Percentiles rank a stretch among this genome's conserved stretches.
phyloP scores from a whole-genome alignment of 2,113 vertebrate species.

The Accipiter cooperii region DNA sequence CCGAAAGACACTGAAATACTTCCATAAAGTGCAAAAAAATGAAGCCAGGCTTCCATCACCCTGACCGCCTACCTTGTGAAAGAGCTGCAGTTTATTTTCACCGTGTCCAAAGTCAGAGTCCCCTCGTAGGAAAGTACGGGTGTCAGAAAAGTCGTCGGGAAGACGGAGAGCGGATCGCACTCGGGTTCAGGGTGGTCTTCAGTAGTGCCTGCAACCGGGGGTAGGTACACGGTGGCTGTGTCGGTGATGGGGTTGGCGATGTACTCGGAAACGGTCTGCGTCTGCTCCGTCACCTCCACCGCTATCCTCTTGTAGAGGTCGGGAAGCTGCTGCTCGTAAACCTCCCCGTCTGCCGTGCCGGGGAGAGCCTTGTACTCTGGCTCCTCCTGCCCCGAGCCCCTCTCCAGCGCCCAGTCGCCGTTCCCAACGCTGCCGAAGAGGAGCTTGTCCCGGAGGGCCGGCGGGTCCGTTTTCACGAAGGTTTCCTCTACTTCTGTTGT shows the following conservation, averaged over 20 bases:
- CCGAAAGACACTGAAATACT: neutral
- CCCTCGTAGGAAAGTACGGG: neutral
- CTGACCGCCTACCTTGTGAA: neutral
- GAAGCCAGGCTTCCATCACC: rapidly evolving
- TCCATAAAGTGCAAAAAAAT: neutral
- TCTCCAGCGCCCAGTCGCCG: neutral
- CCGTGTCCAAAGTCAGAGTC: constrained; percentile 57
- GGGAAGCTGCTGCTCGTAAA: neutral
- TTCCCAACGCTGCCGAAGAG: neutral
- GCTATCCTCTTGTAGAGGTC: constrained; percentile 49
- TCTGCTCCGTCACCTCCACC: neutral
- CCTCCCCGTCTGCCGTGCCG: neutral
- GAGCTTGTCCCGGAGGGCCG: neutral
- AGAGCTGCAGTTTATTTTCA: constrained; percentile 53
- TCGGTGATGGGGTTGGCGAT: neutral
- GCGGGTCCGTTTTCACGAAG: rapidly evolving
- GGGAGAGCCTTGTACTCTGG: neutral
- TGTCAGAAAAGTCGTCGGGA: neutral
- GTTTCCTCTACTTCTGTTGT: constrained; percentile 51
- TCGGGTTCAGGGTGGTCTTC: neutral
- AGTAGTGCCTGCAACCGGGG: rapidly evolving
- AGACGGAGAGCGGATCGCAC: neutral
- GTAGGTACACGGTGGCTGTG: neutral
- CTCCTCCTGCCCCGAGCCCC: neutral
- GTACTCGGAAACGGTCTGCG: neutral